A percentile compares a stretch with the other conserved stretches of the same genome.
phyloP scores from a whole-genome alignment of 2,113 vertebrate species.

The Columbina picui region DNA sequence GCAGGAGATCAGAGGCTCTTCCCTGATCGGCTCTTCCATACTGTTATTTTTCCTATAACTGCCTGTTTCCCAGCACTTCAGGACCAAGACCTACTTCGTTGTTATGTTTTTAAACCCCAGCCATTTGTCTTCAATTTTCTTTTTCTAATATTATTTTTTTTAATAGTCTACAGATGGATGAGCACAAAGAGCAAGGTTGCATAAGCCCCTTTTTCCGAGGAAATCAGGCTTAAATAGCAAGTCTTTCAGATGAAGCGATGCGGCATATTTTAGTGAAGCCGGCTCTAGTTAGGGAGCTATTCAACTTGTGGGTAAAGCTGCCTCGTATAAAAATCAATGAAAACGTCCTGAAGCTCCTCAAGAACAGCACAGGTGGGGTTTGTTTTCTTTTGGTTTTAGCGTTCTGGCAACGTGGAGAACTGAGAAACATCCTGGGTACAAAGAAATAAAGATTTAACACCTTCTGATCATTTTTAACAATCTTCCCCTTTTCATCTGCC shows the following conservation, averaged over 20 bases:
- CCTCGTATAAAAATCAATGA: background rate
- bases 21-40: background rate
- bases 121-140: background rate
- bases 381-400: background rate
- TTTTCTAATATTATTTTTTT: background rate
- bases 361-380: background rate
- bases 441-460: background rate
- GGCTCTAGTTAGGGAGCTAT: background rate
- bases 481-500: background rate
- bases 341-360: background rate
- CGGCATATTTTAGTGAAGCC: background rate
- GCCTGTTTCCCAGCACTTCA: background rate
- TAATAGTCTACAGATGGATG: background rate
- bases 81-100: background rate
- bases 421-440: background rate
- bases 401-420: background rate
- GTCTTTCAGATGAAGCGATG: background rate
- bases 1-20: background rate
- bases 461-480: background rate
- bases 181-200: background rate
- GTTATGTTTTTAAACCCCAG: background rate
- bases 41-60: background rate
- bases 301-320: background rate
- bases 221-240: background rate
- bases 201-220: background rate